Base-by-base conservation (phyloP, 1,140 invertebrate genomes). In the Ruditapes philippinarum region DNA sequence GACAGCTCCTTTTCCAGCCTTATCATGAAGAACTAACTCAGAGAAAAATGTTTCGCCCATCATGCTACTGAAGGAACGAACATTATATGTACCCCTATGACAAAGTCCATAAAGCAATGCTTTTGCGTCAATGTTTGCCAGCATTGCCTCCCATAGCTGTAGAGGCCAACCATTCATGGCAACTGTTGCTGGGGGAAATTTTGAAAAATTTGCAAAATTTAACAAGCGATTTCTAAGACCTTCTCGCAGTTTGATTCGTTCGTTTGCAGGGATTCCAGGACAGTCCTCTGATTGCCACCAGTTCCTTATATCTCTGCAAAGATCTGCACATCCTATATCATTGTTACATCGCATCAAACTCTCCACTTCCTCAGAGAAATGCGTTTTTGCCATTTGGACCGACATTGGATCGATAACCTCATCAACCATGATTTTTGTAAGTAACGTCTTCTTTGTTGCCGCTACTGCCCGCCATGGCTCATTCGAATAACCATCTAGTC, bases 211-310 rank as follows among this genome's bases (percentile, higher is more conserved):
- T 33, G 33, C 62, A 7, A 9, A 33, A 4, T 12, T 19, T 31
- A 78, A 17, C 4, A 86, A 28, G 4, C 84, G 70, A n/a, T 38
- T 22, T 54, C 54, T 51, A 5, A 76, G 33, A 7, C 68, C 73
- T 60, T 36, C 38, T 62, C 68, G 7, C 51, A 86, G 7, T 49
- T 86, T n/a, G 38, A 86, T 54, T 19, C 84, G 9, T 40, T 86
- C 45, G 12, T 5, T n/a, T n/a, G 84, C 84, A 12, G 70, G 49
- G 14, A 86, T 86, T 22, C 84, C 84, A 25, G 68, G 17, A 22
- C n/a, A 60, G 22, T 88, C 85, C 51, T 88, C 74, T 7, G 85
- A 62, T 38, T 45, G 17, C 85, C 85, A 81, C 86, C 86, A 88
- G 7, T 80, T 70, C 17, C 62, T n/a, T 14, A 88, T 73, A 40